Evolutionary conservation across 2,113 vertebrate genomes (phyloP).

Genomic region (Trogon surrucura): DNA sequence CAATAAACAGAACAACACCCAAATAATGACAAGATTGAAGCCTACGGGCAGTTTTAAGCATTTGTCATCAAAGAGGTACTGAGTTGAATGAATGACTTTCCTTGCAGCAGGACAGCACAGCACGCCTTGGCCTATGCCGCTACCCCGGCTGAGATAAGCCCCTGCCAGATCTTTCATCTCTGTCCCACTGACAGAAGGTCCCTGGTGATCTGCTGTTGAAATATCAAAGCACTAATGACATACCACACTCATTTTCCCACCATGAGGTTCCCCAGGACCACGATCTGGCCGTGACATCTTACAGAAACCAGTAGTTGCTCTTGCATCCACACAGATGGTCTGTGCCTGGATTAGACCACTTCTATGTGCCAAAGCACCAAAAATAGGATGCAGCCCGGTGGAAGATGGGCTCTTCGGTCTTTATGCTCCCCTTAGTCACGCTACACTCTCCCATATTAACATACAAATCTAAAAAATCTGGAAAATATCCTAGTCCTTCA

Average conservation of each 20-base stretch:
- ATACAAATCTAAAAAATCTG: not conserved
- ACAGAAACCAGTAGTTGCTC: not conserved
- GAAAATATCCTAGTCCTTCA: not conserved
- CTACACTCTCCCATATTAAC: not conserved
- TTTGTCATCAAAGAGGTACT: not conserved
- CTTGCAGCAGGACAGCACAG: not conserved
- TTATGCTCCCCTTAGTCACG: not conserved
- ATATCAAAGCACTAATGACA: not conserved
- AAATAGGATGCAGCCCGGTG: not conserved
- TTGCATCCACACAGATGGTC: not conserved
- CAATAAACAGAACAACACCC: slow-evolving; percentile 56
- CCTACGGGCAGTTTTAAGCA: not conserved
- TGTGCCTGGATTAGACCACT: not conserved
- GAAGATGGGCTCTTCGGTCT: not conserved
- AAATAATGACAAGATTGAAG: slow-evolving; percentile 7
- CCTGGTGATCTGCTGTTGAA: not conserved
- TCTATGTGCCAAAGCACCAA: not conserved
- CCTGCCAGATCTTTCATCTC: not conserved
- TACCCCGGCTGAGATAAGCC: not conserved
- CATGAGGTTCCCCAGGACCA: not conserved
- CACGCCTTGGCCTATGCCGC: not conserved
- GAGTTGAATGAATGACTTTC: not conserved
- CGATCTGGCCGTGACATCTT: not conserved
- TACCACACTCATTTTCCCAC: not conserved
- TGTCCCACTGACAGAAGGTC: not conserved